Conservation (phyloP, 2,888 invertebrate genomes). For the Spisula solida region DNA sequence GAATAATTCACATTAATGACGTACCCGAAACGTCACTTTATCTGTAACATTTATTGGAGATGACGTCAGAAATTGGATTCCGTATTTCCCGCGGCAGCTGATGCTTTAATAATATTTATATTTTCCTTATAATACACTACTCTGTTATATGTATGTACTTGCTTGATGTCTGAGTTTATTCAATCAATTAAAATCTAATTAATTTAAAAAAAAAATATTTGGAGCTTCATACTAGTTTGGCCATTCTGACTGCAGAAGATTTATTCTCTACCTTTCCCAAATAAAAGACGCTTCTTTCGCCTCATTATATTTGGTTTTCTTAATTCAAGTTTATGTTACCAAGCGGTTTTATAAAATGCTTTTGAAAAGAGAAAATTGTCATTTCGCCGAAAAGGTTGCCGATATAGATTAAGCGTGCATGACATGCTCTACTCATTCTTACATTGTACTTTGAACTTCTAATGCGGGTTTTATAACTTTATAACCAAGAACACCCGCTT, state of each 20-base stretch:
- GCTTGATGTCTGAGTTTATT: background rate
- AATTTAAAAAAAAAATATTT: background rate
- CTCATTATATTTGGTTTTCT: background rate
- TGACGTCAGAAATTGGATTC: constrained; percentile 21
- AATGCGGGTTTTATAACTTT: background rate
- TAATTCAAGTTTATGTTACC: constrained; percentile 7
- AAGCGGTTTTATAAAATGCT: background rate
- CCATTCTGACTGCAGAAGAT: background rate
- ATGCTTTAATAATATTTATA: background rate
- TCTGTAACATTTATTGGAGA: background rate
- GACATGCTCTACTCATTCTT: background rate
- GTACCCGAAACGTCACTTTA: background rate
- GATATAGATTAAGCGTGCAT: background rate
- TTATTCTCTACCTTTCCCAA: background rate
- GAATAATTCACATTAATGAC: background rate
- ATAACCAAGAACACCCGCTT: background rate
- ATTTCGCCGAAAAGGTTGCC: no score
- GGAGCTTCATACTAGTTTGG: background rate
- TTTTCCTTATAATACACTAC: background rate
- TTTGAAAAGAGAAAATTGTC: no score
- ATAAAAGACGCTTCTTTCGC: constrained; percentile 10
- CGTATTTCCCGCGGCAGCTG: background rate
- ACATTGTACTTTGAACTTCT: background rate
- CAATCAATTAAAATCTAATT: background rate
- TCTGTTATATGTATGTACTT: background rate